Evolutionary conservation across 2,113 vertebrate genomes (phyloP).

Genomic region (Lutjanus erythropterus): DNA sequence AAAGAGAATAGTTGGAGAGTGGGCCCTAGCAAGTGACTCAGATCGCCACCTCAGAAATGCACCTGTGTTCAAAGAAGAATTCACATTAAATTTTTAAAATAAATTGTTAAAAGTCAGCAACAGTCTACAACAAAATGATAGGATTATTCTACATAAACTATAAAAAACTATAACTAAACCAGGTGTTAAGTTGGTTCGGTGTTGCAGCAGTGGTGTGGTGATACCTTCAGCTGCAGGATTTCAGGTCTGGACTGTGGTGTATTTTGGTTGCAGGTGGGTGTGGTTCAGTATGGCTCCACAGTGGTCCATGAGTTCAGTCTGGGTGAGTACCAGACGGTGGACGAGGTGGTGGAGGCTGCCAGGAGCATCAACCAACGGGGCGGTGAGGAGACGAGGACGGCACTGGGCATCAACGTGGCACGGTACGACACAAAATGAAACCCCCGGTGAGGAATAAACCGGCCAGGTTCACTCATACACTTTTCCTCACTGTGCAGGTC

Average conservation of each 20-base stretch:
- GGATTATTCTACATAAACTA: too few species aligned
- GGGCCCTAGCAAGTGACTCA: too few species aligned
- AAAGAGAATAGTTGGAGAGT: too few species aligned
- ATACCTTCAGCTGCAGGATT: not conserved
- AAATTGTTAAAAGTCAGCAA: too few species aligned
- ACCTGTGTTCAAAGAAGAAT: too few species aligned
- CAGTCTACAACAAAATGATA: too few species aligned
- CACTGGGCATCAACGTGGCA: slow-evolving; percentile 93
- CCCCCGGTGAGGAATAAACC: rapidly evolving
- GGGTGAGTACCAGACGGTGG: slow-evolving; percentile 92
- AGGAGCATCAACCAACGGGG: slow-evolving; percentile 93
- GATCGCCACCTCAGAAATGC: too few species aligned
- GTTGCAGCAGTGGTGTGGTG: not conserved
- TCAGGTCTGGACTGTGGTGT: not conserved
- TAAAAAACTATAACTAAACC: too few species aligned
- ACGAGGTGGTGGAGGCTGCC: slow-evolving; percentile 92
- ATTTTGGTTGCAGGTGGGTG: slow-evolving; percentile 88
- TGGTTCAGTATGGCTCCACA: slow-evolving; percentile 93
- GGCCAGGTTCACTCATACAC: not conserved
- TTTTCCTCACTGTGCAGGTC: slow-evolving; percentile 50
- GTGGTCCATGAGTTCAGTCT: slow-evolving; percentile 95
- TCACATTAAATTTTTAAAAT: too few species aligned
- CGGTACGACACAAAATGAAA: slow-evolving; percentile 80
- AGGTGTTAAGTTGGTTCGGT: not conserved
- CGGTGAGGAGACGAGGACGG: slow-evolving; percentile 94